Base-by-base conservation (phyloP, 2,113 vertebrate genomes). In the Pterocles gutturalis region DNA sequence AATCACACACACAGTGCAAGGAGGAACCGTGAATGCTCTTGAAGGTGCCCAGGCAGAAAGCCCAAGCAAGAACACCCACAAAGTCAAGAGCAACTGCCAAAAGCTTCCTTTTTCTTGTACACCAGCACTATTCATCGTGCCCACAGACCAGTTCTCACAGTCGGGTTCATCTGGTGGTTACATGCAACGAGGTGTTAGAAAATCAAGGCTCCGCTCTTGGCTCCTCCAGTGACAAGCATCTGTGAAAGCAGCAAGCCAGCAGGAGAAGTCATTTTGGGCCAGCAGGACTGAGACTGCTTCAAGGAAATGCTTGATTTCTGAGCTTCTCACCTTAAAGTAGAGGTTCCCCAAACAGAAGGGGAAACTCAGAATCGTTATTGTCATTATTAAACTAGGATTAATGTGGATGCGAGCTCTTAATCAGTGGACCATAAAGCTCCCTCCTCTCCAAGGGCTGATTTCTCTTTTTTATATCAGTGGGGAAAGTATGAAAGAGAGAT, bases 171-270 rank as follows among this genome's bases (percentile, higher is more conserved):
- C 90, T 67, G 64, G 41, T 61, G 22, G 22, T 61, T 55, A 24
- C 41, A 11, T 15, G 45, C 0, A 1, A 65, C 0, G 6, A 64
- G 22, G 28, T n/a, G 49, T 71, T 1, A 1, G 13, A 5, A 22
- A n/a, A 66, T 10, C 53, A 53, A 45, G 62, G 65, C 71, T 78
- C 62, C 21, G 1, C 51, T 73, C 34, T 41, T 46, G 43, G 79
- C 67, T 80, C 13, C 51, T 41, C n/a, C 12, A 8, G 21, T 18
- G 57, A 53, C 46, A 45, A 21, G 38, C 18, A 17, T 21, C 41
- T 51, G 38, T 28, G 70, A 62, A 57, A 58, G 69, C 38, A 70
- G 62, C 15, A 29, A 57, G 18, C 24, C 58, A 67, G 29, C 38
- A 5, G 3, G 21, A 36, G 73, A 61, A 76, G 16, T 13, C 29